These are phyloP conservation scores for Malurus leucopterus DNA, from an alignment of 2,797 vertebrate species.

Conservation along the genomic window DNA sequence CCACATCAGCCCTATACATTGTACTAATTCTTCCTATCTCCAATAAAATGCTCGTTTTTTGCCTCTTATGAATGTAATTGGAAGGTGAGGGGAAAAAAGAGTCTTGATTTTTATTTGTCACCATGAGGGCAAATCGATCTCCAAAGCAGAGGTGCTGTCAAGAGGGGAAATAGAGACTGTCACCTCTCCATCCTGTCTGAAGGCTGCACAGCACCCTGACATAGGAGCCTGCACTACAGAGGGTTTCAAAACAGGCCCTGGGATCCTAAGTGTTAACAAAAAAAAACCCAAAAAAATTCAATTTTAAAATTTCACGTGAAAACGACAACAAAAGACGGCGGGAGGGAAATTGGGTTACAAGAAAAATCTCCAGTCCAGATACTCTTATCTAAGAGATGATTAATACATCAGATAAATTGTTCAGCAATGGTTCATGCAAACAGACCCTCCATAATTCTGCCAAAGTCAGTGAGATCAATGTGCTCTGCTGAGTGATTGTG, in stretches of 20 bases:
- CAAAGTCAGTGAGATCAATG: conserved; percentile 56
- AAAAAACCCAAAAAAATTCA: accelerated
- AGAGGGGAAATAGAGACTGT: background rate
- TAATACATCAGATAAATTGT: conserved; percentile 58
- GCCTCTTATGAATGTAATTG: background rate
- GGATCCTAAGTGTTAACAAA: background rate
- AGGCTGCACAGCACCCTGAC: background rate
- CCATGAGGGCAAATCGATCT: background rate
- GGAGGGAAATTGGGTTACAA: background rate
- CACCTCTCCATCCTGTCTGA: background rate
- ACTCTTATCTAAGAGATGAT: conserved; percentile 40
- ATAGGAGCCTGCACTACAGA: background rate
- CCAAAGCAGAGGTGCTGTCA: background rate
- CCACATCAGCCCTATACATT: background rate
- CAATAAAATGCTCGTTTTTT: background rate
- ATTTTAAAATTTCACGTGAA: background rate
- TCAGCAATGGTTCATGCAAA: conserved; percentile 49
- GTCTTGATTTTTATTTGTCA: background rate
- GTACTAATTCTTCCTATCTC: background rate
- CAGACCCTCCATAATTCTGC: conserved; percentile 55
- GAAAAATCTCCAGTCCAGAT: conserved; percentile 8
- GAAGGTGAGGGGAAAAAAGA: background rate
- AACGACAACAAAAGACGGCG: background rate
- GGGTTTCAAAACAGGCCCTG: background rate
- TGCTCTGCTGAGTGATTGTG: conserved; percentile 41